Percentiles rank a stretch among this genome's conserved stretches.
Evolutionary conservation across 2,888 invertebrate genomes (phyloP).

Genomic region (Aspidiotus rigidus): DNA sequence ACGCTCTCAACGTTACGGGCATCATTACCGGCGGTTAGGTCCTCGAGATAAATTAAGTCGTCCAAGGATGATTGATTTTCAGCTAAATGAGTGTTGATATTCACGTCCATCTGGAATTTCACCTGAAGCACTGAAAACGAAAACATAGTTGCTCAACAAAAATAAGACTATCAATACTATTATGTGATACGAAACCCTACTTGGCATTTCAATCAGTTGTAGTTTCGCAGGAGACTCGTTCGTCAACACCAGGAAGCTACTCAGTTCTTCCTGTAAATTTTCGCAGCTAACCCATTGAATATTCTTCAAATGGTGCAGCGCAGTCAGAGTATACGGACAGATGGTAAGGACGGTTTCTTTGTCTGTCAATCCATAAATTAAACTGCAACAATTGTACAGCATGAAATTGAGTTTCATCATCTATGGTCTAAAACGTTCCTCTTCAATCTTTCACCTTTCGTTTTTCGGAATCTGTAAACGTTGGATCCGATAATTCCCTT

Average conservation of each 20-base stretch:
- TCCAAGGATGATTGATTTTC: constrained; percentile 40
- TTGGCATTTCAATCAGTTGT: constrained; percentile 32
- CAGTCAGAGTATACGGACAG: constrained; percentile 38
- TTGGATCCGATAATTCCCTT: constrained; percentile 4
- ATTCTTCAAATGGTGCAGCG: constrained; percentile 36
- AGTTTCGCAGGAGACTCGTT: constrained; percentile 23
- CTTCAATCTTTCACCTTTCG: not conserved
- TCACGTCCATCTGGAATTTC: constrained; percentile 41
- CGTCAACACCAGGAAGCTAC: constrained; percentile 33
- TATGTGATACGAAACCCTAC: constrained; percentile 5
- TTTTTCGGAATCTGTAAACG: constrained; percentile 12
- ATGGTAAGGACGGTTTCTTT: constrained; percentile 38
- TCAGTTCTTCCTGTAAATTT: constrained; percentile 37
- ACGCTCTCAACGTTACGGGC: constrained; percentile 39
- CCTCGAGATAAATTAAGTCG: constrained; percentile 43
- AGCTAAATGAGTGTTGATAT: constrained; percentile 41
- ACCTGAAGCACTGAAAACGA: constrained; percentile 40
- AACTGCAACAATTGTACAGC: constrained; percentile 26
- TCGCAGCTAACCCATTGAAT: constrained; percentile 38
- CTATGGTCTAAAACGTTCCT: too few relatives aligned
- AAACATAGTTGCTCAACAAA: not conserved
- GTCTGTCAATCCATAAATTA: constrained; percentile 38
- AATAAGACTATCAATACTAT: too few relatives aligned
- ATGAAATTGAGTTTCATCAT: not conserved
- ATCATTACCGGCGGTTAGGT: constrained; percentile 37